Evolutionary conservation across 2,888 invertebrate species (phyloP), one percentile per base, ranked within the genome.

Genomic region (Xanthorhoe designata): DNA sequence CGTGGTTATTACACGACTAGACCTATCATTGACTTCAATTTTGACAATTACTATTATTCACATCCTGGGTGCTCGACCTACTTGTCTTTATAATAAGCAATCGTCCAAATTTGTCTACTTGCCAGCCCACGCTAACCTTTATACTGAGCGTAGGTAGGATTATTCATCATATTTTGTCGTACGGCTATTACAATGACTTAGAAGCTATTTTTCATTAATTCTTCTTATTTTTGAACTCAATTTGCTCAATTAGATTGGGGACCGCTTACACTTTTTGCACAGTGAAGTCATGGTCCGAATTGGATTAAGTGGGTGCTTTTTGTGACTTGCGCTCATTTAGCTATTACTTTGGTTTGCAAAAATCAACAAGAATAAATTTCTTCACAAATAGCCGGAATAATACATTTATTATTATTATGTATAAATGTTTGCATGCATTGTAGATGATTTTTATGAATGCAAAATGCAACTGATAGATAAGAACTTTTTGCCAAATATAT

Each of bases 31-130:
- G 58, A 68, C 73, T 65, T 75, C 76, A 79, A 81, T 78, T 75
- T 74, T 75, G 72, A 76, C 78, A 79, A 77, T 77, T 71, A 70
- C 67, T 72, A 77, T 80, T 73, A 78, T 74, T 78, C 79, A 80
- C 68, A 78, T 84, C 83, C 82, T 80, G 85, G 83, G 82, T 75
- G 79, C 71, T n/a, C 79, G 86, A 73, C 86, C 88, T 75, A 87
- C 81, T 84, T 69, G 69, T 70, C 55, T 75, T 72, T 75, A 83
- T 83, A 80, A 83, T 76, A 77, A 17, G 74, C 79, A 82, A 88
- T 87, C 85, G 85, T 82, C 81, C 79, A 84, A 85, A 87, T 83
- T 79, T 77, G 78, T 76, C 72, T 72, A 66, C 62, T 69, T 72
- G 61, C 68, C 75, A 68, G 71, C 78, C 79, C 69, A 73, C 69